Conservation (phyloP, 2,797 vertebrate genomes). For the Buphagus erythrorhynchus region DNA sequence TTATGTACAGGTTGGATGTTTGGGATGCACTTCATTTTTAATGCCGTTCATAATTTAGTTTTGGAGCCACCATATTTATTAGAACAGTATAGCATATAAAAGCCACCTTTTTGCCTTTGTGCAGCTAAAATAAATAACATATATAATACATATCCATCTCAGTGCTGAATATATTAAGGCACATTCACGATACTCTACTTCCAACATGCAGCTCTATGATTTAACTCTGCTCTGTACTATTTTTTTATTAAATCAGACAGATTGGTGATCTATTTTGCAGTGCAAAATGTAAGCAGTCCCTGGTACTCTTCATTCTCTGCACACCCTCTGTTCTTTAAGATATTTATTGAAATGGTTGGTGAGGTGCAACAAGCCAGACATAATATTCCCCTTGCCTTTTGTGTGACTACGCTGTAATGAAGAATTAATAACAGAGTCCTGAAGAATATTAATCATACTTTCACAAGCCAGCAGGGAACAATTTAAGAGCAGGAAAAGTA, state of each 20-base stretch:
- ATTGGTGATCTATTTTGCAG: conserved; percentile 44
- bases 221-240: conserved; percentile 17
- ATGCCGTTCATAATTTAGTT: conserved; percentile 58
- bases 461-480: conserved; percentile 51
- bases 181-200: neutral
- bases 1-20: conserved; percentile 56
- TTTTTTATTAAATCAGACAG: conserved; percentile 52
- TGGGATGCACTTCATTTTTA: conserved; percentile 66
- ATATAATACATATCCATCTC: conserved; percentile 49
- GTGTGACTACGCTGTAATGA: conserved; percentile 50
- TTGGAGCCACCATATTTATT: conserved; percentile 57
- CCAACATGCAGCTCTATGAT: conserved; percentile 3
- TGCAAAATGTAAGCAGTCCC: conserved; percentile 11
- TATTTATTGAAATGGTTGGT: conserved; percentile 69
- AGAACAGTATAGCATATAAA: conserved; percentile 41
- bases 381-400: conserved; percentile 68
- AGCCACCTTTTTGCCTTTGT: conserved; percentile 69
- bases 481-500: conserved; percentile 41
- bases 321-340: conserved; percentile 60
- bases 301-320: conserved; percentile 46
- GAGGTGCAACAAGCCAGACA: conserved; percentile 68
- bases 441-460: conserved; percentile 68
- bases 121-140: conserved; percentile 70
- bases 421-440: conserved; percentile 69
- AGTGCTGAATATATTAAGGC: conserved; percentile 41